Evolutionary conservation across 2,797 vertebrate genomes (phyloP), one percentile per base, ranked within the genome.

Genomic region (Pristis pectinata): DNA sequence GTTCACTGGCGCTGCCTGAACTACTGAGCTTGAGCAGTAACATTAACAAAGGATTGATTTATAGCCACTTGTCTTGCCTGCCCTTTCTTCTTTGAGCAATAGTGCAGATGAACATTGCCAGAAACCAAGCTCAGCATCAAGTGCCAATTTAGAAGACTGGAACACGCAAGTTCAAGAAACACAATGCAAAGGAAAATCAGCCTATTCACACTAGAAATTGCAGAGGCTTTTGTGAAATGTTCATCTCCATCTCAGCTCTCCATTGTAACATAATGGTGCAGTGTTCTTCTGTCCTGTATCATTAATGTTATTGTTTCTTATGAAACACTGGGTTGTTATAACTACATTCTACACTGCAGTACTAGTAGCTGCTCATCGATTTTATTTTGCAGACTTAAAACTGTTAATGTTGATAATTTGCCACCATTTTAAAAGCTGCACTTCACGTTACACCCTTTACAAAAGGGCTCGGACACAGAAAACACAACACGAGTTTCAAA

Each of bases 211-310:
- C 17, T n/a, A 91, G n/a, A 67, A 67, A 67, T 24, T 91, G 87
- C n/a, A 11, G n/a, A 67, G 61, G n/a, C 59, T 11, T 91, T 67
- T 67, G 87, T 67, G 59, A 67, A 91, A 91, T 37, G 34, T 24
- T 91, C n/a, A 11, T 67, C 61, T 67, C n/a, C 87, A 91, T 67
- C 85, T 89, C 87, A 67, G 87, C 61, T 91, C 59, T 67, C 87
- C 11, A 0, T 41, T 41, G 61, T 19, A 67, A 59, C 19, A 24
- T 22, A 67, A 91, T 37, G 10, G n/a, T 67, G n/a, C 0, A 64
- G 59, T 91, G 59, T 91, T 67, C 59, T 61, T n/a, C n/a, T 11
- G 9, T 67, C 17, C 87, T 91, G 87, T 24, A 67, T 91, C 59
- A 24, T 6, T 67, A 30, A 24, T 19, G 89, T 89, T 89, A 53